Evolutionary conservation across 1,140 invertebrate genomes (phyloP).

Genomic region (Drosophila bipectinata): DNA sequence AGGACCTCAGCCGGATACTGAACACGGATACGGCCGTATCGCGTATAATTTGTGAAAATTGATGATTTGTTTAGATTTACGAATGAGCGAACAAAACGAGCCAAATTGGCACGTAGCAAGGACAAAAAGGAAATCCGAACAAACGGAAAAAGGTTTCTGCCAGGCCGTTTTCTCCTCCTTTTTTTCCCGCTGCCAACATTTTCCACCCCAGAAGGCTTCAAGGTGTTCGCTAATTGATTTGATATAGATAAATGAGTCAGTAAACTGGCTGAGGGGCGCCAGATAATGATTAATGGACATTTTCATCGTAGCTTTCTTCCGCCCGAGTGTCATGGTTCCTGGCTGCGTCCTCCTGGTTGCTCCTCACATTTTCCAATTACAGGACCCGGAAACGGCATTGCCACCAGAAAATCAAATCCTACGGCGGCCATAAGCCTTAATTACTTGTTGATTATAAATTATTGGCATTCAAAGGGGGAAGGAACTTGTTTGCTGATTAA

Average conservation of each 20-base stretch:
- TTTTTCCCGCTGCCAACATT: slow-evolving; percentile 4
- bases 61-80: slow-evolving; percentile 83
- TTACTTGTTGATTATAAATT: slow-evolving; percentile 75
- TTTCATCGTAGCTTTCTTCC: neutral
- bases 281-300: slow-evolving; percentile 72
- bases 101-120: slow-evolving; percentile 78
- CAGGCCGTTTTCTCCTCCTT: neutral
- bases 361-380: slow-evolving; percentile 37
- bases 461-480: slow-evolving; percentile 23
- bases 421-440: slow-evolving; percentile 45
- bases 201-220: slow-evolving; percentile 32
- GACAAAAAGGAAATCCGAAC: slow-evolving; percentile 38
- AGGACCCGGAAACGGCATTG: slow-evolving; percentile 16
- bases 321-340: slow-evolving; percentile 1
- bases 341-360: neutral
- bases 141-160: slow-evolving; percentile 41
- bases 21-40: slow-evolving; percentile 20
- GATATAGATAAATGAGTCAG: slow-evolving; percentile 78
- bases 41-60: slow-evolving; percentile 82
- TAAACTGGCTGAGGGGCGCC: slow-evolving; percentile 38
- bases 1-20: slow-evolving; percentile 18
- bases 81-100: slow-evolving; percentile 78
- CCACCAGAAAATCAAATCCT: slow-evolving; percentile 27
- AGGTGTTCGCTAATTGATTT: slow-evolving; percentile 78
- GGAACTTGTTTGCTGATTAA: slow-evolving; percentile 41